Percentiles rank a stretch among this genome's conserved stretches.
Conservation (phyloP, 2,113 vertebrate genomes). For the Lagopus leucura region DNA sequence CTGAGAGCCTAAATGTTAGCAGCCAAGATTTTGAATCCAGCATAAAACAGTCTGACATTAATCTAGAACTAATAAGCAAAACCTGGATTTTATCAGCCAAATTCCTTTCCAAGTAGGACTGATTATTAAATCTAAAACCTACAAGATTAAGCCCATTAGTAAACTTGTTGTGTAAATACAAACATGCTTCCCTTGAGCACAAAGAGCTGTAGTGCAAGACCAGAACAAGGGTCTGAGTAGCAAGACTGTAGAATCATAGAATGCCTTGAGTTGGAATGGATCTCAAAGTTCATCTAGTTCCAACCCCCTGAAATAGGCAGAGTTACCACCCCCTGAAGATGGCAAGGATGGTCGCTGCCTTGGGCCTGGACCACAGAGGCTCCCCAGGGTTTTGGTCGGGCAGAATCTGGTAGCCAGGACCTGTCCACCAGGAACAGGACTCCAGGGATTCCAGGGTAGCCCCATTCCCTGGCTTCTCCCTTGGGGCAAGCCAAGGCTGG, state of each 20-base stretch:
- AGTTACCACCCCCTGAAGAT: too few species aligned
- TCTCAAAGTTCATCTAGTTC: too few species aligned
- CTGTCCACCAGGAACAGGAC: neutral
- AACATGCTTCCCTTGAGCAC: neutral
- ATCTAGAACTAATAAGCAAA: constrained; percentile 6
- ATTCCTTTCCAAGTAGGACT: neutral
- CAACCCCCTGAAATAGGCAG: too few species aligned
- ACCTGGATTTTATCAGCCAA: neutral
- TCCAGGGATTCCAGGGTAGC: accelerated
- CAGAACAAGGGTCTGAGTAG: neutral
- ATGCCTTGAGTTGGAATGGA: too few species aligned
- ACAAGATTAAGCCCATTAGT: neutral
- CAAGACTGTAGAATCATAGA: too few species aligned
- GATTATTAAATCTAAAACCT: neutral
- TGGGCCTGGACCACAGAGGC: accelerated
- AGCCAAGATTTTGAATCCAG: neutral
- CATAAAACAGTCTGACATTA: neutral
- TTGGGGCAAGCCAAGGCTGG: accelerated
- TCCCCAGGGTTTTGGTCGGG: accelerated
- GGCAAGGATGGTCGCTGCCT: neutral
- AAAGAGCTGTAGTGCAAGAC: neutral
- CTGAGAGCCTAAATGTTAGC: neutral
- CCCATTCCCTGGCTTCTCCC: neutral
- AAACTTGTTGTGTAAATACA: neutral
- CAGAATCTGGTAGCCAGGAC: accelerated